phyloP scores from a whole-genome alignment of 2,113 vertebrate species.

The Gopherus flavomarginatus region DNA sequence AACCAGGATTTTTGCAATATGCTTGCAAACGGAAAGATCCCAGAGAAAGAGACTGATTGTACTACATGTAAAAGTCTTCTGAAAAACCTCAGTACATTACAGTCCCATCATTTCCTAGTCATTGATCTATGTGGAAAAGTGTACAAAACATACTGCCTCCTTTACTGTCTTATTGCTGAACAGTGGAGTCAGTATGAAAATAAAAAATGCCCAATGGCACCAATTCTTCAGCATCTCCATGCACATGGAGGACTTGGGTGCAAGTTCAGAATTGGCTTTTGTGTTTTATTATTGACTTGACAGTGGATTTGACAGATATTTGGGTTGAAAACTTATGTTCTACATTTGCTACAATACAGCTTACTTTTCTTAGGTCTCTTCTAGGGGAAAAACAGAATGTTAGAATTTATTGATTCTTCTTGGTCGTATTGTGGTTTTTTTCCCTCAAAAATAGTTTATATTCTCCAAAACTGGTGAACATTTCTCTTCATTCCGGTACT shows the following conservation, averaged over 20 bases:
- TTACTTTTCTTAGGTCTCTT: neutral
- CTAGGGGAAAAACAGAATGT: neutral
- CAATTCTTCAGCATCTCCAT: neutral
- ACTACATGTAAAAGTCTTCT: neutral
- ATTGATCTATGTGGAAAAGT: neutral
- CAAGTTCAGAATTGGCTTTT: conserved; percentile 33
- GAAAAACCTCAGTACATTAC: neutral
- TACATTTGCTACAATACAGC: conserved; percentile 42
- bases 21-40: neutral
- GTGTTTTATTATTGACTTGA: conserved; percentile 30
- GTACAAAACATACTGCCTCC: neutral
- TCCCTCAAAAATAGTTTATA: neutral
- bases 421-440: neutral
- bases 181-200: neutral
- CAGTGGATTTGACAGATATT: no score
- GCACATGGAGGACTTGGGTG: neutral
- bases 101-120: neutral
- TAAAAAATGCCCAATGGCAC: neutral
- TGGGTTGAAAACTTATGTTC: conserved; percentile 15
- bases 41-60: neutral
- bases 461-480: neutral
- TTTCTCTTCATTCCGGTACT: neutral
- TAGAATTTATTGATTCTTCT: neutral
- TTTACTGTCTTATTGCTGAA: neutral
- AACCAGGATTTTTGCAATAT: neutral